Percentiles rank a stretch among this genome's conserved stretches.
Conservation (phyloP, 2,113 vertebrate genomes). For the Recurvirostra avosetta region DNA sequence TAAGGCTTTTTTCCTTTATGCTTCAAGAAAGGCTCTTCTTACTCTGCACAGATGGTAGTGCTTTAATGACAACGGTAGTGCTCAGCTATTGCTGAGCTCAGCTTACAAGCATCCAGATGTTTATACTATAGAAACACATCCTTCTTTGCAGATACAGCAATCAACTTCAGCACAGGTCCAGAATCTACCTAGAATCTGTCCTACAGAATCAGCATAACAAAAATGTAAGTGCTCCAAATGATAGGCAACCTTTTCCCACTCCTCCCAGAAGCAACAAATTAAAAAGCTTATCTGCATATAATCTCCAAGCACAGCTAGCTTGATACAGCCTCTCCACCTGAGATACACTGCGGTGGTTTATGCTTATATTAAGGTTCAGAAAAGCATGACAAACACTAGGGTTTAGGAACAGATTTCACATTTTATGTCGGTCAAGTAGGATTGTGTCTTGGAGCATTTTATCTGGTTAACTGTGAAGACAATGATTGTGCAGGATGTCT, state of each 20-base stretch:
- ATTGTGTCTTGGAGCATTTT: neutral
- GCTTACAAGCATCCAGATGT: constrained; percentile 29
- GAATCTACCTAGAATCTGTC: neutral
- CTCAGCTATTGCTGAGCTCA: constrained; percentile 33
- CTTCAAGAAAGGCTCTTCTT: neutral
- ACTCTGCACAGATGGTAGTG: constrained; percentile 4
- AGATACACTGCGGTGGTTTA: fast-evolving
- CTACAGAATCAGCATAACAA: neutral
- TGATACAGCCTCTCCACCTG: neutral
- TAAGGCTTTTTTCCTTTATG: neutral
- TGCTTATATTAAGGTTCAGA: neutral
- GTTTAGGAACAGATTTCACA: neutral
- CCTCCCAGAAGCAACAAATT: neutral
- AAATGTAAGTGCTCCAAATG: neutral
- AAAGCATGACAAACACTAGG: neutral
- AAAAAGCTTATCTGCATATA: neutral
- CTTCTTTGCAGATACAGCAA: neutral
- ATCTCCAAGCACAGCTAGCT: neutral
- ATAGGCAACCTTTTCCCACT: neutral
- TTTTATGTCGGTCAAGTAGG: neutral
- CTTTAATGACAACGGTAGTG: neutral
- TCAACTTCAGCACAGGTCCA: neutral
- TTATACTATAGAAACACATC: neutral
- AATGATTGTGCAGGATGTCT: neutral
- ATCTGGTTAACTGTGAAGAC: neutral